phyloP scores from a whole-genome alignment of 2,888 invertebrate species.

The Heliconius aoede region DNA sequence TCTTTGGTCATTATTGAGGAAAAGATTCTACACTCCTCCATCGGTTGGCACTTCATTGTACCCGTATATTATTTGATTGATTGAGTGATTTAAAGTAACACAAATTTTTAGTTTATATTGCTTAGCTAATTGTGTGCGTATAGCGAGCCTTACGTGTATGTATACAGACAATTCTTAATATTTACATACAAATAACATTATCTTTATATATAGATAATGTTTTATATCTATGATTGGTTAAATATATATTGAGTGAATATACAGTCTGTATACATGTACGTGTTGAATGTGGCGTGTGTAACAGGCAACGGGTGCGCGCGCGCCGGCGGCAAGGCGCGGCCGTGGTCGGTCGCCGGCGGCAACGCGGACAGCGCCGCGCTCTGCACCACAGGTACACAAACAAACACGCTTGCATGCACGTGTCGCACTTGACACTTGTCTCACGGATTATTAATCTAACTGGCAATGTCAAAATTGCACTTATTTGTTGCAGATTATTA shows the following conservation, averaged over 20 bases:
- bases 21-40: not conserved
- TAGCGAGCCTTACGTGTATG: conserved; percentile 14
- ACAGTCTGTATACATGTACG: conserved; percentile 23
- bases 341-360: conserved; percentile 80
- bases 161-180: conserved; percentile 21
- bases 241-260: not conserved
- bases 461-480: not conserved
- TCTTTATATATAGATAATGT: not conserved
- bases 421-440: conserved; percentile 18
- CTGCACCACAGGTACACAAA: conserved; percentile 75
- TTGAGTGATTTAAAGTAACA: conserved; percentile 4
- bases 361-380: conserved; percentile 72
- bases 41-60: not conserved
- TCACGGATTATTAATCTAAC: not conserved
- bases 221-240: not conserved
- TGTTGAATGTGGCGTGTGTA: conserved; percentile 49
- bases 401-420: conserved; percentile 4
- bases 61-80: not conserved
- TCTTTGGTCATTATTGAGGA: not conserved
- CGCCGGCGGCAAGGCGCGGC: conserved; percentile 77
- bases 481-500: too few species aligned
- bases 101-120: conserved; percentile 9
- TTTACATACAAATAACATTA: not conserved
- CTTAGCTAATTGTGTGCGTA: conserved; percentile 36
- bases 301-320: conserved; percentile 79